Conservation (phyloP, 2,888 invertebrate genomes). For the Ormyrus thymus region DNA sequence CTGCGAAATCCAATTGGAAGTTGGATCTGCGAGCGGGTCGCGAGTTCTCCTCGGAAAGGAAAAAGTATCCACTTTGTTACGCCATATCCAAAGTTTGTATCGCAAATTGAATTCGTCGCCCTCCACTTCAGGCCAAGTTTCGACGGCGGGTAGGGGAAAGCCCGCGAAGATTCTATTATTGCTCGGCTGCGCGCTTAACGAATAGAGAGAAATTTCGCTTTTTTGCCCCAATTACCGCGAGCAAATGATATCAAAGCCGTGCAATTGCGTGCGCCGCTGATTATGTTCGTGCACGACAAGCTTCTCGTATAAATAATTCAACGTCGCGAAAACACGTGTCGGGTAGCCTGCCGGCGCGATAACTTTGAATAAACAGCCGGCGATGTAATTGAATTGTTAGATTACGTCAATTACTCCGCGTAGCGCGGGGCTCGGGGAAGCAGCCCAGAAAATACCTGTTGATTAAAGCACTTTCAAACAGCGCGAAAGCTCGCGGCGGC, state of each 20-base stretch:
- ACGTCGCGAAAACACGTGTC: constrained; percentile 1
- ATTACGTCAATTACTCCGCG: not conserved
- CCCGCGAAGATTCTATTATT: constrained; percentile 36
- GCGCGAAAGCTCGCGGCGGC: too few species aligned
- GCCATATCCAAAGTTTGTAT: constrained; percentile 47
- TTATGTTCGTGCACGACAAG: too few species aligned
- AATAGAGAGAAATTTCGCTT: too few species aligned
- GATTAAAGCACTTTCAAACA: too few species aligned
- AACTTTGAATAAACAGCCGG: not conserved
- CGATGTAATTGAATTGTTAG: constrained; percentile 4
- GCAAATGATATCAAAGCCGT: too few species aligned
- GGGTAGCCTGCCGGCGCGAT: not conserved
- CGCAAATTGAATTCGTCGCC: constrained; percentile 48
- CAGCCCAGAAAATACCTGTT: too few species aligned
- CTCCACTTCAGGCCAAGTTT: constrained; percentile 10
- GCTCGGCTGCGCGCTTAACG: constrained; percentile 21
- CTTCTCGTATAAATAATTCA: not conserved
- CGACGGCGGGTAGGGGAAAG: constrained; percentile 2
- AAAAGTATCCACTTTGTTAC: constrained; percentile 41
- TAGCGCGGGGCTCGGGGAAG: too few species aligned
- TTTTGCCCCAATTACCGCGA: not conserved
- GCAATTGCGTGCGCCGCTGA: not conserved
- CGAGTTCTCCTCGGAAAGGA: constrained; percentile 23
- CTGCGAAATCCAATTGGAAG: constrained; percentile 47
- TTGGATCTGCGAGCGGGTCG: constrained; percentile 27